A percentile compares a stretch with the other conserved stretches of the same genome.
Evolutionary conservation across 1,140 invertebrate species (phyloP).

Genomic region (Heterodera carotae): DNA sequence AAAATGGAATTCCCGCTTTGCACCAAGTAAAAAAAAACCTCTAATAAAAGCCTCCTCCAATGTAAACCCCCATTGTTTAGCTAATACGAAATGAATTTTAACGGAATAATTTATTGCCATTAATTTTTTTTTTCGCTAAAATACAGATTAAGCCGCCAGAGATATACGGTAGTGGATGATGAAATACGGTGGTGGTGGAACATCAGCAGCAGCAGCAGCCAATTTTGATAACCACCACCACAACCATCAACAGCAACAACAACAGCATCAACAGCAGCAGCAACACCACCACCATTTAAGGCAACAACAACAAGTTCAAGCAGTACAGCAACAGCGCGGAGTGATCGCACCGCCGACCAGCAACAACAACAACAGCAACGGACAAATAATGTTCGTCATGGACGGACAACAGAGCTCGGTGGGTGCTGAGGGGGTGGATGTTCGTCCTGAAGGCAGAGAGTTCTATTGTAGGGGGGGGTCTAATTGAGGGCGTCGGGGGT

Average conservation of each 20-base stretch:
- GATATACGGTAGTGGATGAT: background rate
- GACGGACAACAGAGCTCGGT: constrained; percentile 13
- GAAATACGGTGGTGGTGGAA: background rate
- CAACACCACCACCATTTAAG: no score
- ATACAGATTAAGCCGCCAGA: no score
- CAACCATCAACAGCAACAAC: background rate
- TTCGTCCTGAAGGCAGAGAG: background rate
- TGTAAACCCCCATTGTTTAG: no score
- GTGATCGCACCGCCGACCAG: background rate
- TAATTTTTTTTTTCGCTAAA: no score
- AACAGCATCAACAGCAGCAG: background rate
- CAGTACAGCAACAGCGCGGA: background rate
- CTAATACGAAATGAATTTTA: no score
- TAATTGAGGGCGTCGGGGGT: no score
- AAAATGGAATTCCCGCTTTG: no score
- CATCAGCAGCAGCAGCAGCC: background rate
- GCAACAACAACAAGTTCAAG: background rate
- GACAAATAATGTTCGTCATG: constrained; percentile 5
- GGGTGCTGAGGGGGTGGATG: background rate
- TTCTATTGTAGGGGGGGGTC: no score
- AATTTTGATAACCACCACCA: background rate
- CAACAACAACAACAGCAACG: background rate
- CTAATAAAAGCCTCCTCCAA: no score
- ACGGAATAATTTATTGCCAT: no score
- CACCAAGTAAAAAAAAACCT: no score